Conservation (phyloP, 2,797 vertebrate genomes). For the Neosilurus hyrtlii region DNA sequence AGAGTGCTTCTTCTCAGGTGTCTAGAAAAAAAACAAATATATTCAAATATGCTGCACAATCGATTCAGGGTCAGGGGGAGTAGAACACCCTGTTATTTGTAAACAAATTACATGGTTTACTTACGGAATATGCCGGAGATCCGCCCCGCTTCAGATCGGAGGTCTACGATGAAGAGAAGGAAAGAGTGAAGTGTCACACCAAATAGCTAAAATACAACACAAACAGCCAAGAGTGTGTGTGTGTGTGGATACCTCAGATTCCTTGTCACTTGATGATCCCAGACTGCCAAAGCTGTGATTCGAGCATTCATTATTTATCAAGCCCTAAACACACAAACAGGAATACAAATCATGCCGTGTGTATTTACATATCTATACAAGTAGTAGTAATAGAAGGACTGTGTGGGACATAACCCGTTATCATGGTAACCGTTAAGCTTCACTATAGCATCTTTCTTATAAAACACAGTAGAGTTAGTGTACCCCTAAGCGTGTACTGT, state of each 20-base stretch:
- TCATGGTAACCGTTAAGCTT: not conserved
- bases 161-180: constrained; percentile 46
- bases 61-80: not conserved
- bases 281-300: constrained; percentile 99
- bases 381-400: not conserved
- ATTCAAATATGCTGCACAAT: not conserved
- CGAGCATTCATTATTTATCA: constrained; percentile 95
- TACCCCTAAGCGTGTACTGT: not conserved
- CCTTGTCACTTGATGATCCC: constrained; percentile 98
- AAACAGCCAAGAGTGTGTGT: too few species aligned
- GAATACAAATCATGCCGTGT: not conserved
- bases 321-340: constrained; percentile 73
- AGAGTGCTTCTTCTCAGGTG: constrained; percentile 96
- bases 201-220: not conserved
- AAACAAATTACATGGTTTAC: not conserved
- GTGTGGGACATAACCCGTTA: not conserved
- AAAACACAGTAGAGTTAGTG: not conserved
- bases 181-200: constrained; percentile 24
- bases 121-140: constrained; percentile 79
- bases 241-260: constrained; percentile 85
- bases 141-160: constrained; percentile 77
- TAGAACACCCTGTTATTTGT: not conserved
- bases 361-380: not conserved
- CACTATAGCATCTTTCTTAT: not conserved
- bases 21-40: constrained; percentile 71